phyloP scores from a whole-genome alignment of 2,888 invertebrate genomes.

The Steinernema carpocapsae region DNA sequence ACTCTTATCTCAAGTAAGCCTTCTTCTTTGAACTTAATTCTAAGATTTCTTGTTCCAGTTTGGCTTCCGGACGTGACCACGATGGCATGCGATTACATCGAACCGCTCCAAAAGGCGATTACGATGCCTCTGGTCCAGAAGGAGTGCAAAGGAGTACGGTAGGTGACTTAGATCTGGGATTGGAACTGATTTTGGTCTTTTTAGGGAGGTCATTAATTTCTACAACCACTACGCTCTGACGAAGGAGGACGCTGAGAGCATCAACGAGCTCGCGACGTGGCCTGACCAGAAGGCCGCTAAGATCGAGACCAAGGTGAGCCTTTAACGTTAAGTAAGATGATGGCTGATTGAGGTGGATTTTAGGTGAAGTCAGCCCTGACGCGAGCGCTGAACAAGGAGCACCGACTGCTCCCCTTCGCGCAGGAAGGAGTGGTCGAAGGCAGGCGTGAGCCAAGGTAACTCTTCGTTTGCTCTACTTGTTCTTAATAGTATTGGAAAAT shows the following conservation, averaged over 20 bases:
- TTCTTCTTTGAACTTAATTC: conserved; percentile 73
- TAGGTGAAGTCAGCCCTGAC: conserved; percentile 92
- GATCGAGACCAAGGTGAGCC: conserved; percentile 74
- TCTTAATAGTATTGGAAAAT: too few relatives aligned
- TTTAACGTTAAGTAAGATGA: too few relatives aligned
- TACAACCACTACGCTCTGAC: conserved; percentile 85
- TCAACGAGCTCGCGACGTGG: conserved; percentile 86
- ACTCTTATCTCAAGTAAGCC: too few relatives aligned
- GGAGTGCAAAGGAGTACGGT: conserved; percentile 57
- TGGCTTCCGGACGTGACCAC: conserved; percentile 37
- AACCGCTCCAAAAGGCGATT: conserved; percentile 79
- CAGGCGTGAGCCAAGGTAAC: too few relatives aligned
- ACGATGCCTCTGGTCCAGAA: conserved; percentile 79
- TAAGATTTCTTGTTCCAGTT: conserved; percentile 74
- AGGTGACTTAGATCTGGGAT: conserved; percentile 40
- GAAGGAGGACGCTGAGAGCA: conserved; percentile 87
- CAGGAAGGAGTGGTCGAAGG: conserved; percentile 68
- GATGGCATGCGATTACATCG: conserved; percentile 79
- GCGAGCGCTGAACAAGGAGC: conserved; percentile 86
- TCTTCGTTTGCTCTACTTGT: too few relatives aligned
- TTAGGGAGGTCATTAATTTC: conserved; percentile 75
- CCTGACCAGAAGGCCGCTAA: conserved; percentile 76
- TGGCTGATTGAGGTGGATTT: too few relatives aligned
- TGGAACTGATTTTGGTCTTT: too few relatives aligned
- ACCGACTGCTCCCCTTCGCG: conserved; percentile 81